A percentile compares a stretch with the other conserved stretches of the same genome.
Evolutionary conservation across 2,888 invertebrate species (phyloP).

Genomic region (Plagiodera versicolora): DNA sequence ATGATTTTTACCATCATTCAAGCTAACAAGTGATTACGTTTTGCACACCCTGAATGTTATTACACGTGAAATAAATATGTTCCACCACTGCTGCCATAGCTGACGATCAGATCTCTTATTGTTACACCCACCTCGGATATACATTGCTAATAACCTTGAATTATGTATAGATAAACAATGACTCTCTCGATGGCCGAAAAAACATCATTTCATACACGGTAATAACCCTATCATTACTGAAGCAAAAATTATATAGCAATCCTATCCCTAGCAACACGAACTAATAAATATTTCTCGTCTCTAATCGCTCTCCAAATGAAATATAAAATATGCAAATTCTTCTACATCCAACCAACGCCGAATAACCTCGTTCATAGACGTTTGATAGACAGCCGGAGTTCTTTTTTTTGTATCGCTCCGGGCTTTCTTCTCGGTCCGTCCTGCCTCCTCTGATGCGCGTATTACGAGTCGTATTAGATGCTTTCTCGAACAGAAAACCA

Average conservation of each 20-base stretch:
- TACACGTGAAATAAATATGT: too few relatives aligned
- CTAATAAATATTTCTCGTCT: slow-evolving; percentile 5
- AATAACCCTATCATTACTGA: background rate
- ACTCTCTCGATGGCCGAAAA: background rate
- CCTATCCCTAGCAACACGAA: background rate
- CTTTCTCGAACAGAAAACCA: background rate
- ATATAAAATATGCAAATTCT: slow-evolving; percentile 26
- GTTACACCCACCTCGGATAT: background rate
- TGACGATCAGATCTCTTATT: too few relatives aligned
- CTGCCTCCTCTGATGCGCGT: slow-evolving; percentile 18
- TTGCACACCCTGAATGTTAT: too few relatives aligned
- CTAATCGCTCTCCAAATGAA: slow-evolving; percentile 17
- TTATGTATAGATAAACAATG: background rate
- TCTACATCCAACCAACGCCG: slow-evolving; percentile 6
- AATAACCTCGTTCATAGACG: slow-evolving; percentile 34
- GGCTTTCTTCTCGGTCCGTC: slow-evolving; percentile 26
- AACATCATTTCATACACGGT: background rate
- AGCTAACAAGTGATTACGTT: too few relatives aligned
- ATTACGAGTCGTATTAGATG: too few relatives aligned
- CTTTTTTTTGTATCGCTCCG: slow-evolving; percentile 23
- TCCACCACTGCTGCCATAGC: too few relatives aligned
- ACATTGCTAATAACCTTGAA: background rate
- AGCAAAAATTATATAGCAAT: background rate
- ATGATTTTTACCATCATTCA: too few relatives aligned
- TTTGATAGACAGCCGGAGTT: slow-evolving; percentile 39